A percentile compares a stretch with the other conserved stretches of the same genome.
Evolutionary conservation across 2,113 vertebrate genomes (phyloP).

Genomic region (Psammodynastes pulverulentus): DNA sequence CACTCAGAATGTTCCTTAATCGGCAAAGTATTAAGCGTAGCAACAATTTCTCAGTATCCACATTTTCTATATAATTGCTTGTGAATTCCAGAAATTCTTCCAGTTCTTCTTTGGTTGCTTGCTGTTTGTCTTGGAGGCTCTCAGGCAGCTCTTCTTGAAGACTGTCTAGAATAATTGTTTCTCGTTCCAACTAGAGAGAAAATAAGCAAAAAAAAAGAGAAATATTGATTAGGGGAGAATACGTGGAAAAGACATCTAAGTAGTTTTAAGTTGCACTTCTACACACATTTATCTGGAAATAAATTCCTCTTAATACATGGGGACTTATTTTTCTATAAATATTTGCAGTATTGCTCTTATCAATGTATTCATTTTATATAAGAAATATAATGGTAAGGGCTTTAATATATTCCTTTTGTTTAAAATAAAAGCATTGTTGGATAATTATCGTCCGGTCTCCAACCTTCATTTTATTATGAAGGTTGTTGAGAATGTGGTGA

Average conservation of each 20-base stretch:
- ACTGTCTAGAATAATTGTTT: constrained; percentile 77
- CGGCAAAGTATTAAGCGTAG: constrained; percentile 79
- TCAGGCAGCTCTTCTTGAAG: constrained; percentile 83
- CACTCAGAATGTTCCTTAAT: constrained; percentile 67
- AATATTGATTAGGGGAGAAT: neutral
- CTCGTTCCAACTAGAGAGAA: constrained; percentile 79
- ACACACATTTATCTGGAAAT: neutral
- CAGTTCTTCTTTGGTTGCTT: constrained; percentile 72
- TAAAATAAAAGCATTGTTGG: neutral
- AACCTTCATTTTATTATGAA: too few species aligned
- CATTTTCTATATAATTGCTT: constrained; percentile 74
- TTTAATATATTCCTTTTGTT: neutral
- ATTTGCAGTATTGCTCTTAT: neutral
- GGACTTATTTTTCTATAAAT: neutral
- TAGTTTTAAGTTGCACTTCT: neutral
- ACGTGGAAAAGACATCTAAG: neutral
- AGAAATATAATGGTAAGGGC: neutral
- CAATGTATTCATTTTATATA: neutral
- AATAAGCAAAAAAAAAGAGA: neutral
- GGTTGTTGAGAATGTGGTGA: too few species aligned
- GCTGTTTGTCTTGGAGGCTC: constrained; percentile 58
- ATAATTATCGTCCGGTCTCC: too few species aligned
- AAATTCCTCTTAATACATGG: neutral
- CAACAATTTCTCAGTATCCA: constrained; percentile 80
- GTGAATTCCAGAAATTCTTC: constrained; percentile 71